These are phyloP conservation scores for Ophion slaviceki DNA, from an alignment of 2,888 invertebrate genomes.

Conservation along the genomic window DNA sequence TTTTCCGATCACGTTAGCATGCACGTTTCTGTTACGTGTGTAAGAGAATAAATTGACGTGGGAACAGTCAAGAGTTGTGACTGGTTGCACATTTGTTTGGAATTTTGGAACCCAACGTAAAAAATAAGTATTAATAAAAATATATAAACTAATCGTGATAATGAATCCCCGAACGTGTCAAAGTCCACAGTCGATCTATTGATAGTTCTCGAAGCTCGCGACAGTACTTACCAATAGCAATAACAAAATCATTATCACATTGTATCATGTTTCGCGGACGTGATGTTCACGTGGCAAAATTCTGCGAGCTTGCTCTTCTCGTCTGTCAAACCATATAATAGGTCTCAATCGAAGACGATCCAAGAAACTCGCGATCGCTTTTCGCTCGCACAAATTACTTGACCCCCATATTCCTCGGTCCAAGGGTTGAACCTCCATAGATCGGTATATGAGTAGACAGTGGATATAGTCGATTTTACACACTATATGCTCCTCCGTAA, in stretches of 20 bases:
- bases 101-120: too few relatives aligned
- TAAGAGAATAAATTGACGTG: too few relatives aligned
- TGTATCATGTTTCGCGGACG: slow-evolving; percentile 16
- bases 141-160: too few relatives aligned
- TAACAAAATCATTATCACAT: slow-evolving; percentile 13
- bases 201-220: neutral
- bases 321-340: slow-evolving; percentile 44
- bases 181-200: slow-evolving; percentile 23
- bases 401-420: slow-evolving; percentile 21
- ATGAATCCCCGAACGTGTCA: neutral
- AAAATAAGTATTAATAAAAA: too few relatives aligned
- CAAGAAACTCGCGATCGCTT: slow-evolving; percentile 27
- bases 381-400: slow-evolving; percentile 22
- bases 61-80: too few relatives aligned
- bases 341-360: slow-evolving; percentile 37
- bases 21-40: too few relatives aligned
- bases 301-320: neutral
- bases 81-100: too few relatives aligned
- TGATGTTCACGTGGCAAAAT: slow-evolving; percentile 48
- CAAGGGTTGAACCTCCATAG: slow-evolving; percentile 21
- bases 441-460: neutral
- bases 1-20: too few relatives aligned
- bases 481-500: neutral
- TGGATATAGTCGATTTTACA: neutral
- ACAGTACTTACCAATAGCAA: slow-evolving; percentile 4